phyloP scores from a whole-genome alignment of 2,888 invertebrate genomes.

The Habroteleia sp. region DNA sequence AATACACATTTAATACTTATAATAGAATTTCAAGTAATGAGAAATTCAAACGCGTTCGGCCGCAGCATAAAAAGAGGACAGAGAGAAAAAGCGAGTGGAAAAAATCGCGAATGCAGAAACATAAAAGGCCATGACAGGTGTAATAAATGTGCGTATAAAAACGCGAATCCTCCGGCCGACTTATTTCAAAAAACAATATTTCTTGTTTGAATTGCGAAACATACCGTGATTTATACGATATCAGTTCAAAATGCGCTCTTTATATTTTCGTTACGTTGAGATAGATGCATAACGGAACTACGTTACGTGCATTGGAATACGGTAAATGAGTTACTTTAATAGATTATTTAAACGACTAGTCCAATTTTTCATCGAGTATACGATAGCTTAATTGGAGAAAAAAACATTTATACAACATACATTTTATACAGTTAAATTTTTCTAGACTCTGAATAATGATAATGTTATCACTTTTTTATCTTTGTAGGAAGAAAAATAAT shows the following conservation, averaged over 20 bases:
- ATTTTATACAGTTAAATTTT: too few relatives aligned
- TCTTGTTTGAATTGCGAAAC: slow-evolving; percentile 37
- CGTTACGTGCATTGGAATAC: slow-evolving; percentile 4
- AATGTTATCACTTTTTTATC: too few relatives aligned
- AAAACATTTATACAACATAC: too few relatives aligned
- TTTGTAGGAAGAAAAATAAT: too few relatives aligned
- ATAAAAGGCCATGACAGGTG: slow-evolving; percentile 37
- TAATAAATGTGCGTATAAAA: slow-evolving; percentile 46
- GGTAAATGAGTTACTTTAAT: neutral
- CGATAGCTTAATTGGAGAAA: too few relatives aligned
- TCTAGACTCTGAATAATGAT: too few relatives aligned
- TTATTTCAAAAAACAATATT: slow-evolving; percentile 39
- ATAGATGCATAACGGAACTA: slow-evolving; percentile 11
- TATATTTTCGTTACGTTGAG: slow-evolving; percentile 25
- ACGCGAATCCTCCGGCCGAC: slow-evolving; percentile 19
- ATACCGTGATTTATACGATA: slow-evolving; percentile 27
- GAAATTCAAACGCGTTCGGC: slow-evolving; percentile 35
- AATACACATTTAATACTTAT: slow-evolving; percentile 32
- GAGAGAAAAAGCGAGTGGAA: neutral
- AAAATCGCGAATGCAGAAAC: slow-evolving; percentile 35
- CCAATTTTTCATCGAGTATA: too few relatives aligned
- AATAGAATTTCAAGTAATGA: slow-evolving; percentile 31
- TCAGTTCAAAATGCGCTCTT: slow-evolving; percentile 36
- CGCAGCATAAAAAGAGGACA: neutral
- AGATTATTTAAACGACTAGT: too few relatives aligned